Evolutionary conservation across 1,140 invertebrate species (phyloP), one percentile per base, ranked within the genome.

Genomic region (Dinoponera quadriceps): DNA sequence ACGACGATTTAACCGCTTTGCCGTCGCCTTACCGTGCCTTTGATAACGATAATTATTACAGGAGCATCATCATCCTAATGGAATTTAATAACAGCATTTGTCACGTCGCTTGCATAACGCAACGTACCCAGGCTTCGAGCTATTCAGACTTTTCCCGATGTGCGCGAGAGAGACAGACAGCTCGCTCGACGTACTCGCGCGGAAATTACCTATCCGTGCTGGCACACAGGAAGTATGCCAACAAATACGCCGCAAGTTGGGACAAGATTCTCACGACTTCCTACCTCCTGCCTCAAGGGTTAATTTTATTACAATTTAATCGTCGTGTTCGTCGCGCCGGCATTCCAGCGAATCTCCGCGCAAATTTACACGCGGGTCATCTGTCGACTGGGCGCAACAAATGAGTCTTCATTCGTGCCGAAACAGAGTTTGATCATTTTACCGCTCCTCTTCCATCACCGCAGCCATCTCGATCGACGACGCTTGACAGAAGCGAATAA

Each of bases 61-160:
- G 69, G 49, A 65, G 81, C 55, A 44, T 82, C 75, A 75, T 85
- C 81, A 69, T 85, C 71, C 84, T 85, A 86, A 86, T 86, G 84
- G 84, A 86, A 86, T 86, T 86, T 85, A 86, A 86, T 86, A 80
- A 78, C 63, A 33, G 69, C 38, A 66, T 85, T 86, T 65, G 74
- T 86, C 69, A 82, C 55, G 65, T 85, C 74, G 82, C 51, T 44
- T 57, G 54, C 65, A 71, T 54, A 83, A 75, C 44, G 29, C 29
- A 63, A 62, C 68, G 49, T 48, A 65, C 54, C 44, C n/a, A n/a
- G 33, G 33, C 71, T 51, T 60, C 63, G 29, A 38, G 63, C 66
- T n/a, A n/a, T 65, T 82, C 71, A 54, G 60, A 77, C 72, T 83
- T 74, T 75, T 77, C 49, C n/a, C 51, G 29, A 5, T 33, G 5